These are phyloP conservation scores for Alosa sapidissima DNA, from an alignment of 2,797 vertebrate species.

Conservation along the genomic window DNA sequence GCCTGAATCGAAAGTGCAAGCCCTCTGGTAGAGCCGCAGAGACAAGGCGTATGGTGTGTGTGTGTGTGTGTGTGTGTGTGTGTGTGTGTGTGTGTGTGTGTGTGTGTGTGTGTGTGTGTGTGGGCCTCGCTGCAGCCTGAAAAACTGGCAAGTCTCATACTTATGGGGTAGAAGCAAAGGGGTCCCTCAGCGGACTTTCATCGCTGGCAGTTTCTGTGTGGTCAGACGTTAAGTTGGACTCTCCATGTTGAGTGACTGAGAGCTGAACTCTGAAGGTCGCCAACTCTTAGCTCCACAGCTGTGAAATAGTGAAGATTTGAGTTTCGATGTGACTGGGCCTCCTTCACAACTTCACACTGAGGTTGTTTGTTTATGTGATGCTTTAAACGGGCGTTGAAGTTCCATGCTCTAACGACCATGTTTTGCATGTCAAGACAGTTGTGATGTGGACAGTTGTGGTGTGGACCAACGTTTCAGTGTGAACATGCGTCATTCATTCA, in stretches of 20 bases:
- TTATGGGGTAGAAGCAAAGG: background rate
- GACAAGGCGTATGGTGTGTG: background rate
- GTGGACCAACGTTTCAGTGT: too few relatives aligned
- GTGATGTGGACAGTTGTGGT: too few relatives aligned
- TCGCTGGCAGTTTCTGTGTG: background rate
- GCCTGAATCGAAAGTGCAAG: background rate
- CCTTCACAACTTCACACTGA: background rate
- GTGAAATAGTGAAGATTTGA: background rate
- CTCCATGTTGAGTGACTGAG: background rate
- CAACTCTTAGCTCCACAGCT: background rate
- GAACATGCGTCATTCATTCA: too few relatives aligned
- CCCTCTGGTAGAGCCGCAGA: background rate
- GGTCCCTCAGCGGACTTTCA: background rate
- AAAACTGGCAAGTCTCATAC: background rate
- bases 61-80: slow-evolving; percentile 8
- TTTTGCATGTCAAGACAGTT: too few relatives aligned
- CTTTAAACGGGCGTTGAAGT: background rate
- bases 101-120: slow-evolving; percentile 11
- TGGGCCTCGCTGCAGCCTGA: background rate
- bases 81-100: background rate
- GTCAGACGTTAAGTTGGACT: background rate
- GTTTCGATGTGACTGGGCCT: background rate
- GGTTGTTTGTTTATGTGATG: background rate
- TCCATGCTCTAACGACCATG: background rate
- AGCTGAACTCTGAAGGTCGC: background rate